Conservation (phyloP, 2,113 vertebrate species). For the Hassar affinis region DNA sequence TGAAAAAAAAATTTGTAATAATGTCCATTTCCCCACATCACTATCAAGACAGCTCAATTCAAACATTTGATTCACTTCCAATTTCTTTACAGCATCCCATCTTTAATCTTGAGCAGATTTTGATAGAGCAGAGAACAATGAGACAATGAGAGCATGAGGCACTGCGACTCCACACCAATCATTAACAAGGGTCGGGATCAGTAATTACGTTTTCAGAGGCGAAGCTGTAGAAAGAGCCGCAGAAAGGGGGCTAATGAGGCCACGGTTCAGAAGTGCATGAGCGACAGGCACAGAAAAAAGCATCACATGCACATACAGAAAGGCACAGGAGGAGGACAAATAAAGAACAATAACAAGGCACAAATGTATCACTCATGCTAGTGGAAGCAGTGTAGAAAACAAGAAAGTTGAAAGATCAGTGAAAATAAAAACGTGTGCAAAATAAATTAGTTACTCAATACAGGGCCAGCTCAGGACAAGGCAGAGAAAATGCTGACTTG, state of each 20-base stretch:
- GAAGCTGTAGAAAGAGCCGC: slow-evolving; percentile 33
- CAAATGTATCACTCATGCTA: not conserved
- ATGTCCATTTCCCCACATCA: not conserved
- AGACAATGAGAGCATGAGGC: slow-evolving; percentile 14
- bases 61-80: not conserved
- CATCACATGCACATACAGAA: not conserved
- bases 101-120: slow-evolving; percentile 12
- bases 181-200: slow-evolving; percentile 46
- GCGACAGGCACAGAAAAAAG: slow-evolving; percentile 1
- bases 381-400: not conserved
- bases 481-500: slow-evolving; percentile 1
- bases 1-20: not conserved
- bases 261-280: slow-evolving; percentile 30
- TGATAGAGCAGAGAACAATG: slow-evolving; percentile 11
- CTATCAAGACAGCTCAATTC: not conserved
- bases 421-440: not conserved
- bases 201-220: slow-evolving; percentile 54
- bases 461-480: not conserved
- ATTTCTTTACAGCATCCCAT: not conserved
- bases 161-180: slow-evolving; percentile 38
- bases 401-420: not conserved
- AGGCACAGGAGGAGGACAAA: not conserved
- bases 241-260: slow-evolving; percentile 56
- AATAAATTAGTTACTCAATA: not conserved
- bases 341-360: slow-evolving; percentile 18